Evolutionary conservation across 2,797 vertebrate genomes (phyloP).

Genomic region (Danio aesculapii): DNA sequence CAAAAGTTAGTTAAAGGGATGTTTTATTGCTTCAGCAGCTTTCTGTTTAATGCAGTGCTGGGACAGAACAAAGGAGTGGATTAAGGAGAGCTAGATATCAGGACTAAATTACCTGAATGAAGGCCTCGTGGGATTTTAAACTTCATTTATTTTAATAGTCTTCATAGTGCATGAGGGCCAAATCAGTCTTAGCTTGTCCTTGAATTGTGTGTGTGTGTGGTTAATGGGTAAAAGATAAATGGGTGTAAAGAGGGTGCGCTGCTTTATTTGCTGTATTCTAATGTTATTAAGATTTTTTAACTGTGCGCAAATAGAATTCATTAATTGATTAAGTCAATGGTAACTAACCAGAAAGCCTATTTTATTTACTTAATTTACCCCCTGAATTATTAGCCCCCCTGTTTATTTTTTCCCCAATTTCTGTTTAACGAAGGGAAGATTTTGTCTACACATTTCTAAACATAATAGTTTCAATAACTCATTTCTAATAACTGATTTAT

Average conservation of each 20-base stretch:
- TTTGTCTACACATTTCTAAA: too few species aligned
- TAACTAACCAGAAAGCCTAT: background rate
- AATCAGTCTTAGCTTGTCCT: background rate
- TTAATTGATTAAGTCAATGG: background rate
- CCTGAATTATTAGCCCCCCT: too few species aligned
- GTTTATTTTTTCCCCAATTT: too few species aligned
- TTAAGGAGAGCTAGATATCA: slow-evolving; percentile 9
- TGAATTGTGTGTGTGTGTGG: background rate
- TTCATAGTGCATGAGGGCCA: background rate
- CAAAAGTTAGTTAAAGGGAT: background rate
- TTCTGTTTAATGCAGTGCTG: slow-evolving; percentile 5
- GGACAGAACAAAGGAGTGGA: slow-evolving; percentile 26
- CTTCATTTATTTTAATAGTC: slow-evolving; percentile 29
- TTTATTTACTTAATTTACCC: background rate
- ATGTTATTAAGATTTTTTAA: background rate
- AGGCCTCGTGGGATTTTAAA: slow-evolving; percentile 32
- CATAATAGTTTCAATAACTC: too few species aligned
- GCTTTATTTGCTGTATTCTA: background rate
- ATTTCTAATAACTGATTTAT: too few species aligned
- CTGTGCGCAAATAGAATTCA: background rate
- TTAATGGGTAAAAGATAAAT: background rate
- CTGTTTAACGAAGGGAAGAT: too few species aligned
- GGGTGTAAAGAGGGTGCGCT: background rate
- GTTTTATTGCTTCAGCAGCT: background rate
- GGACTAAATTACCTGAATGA: slow-evolving; percentile 25